Percentiles rank a stretch among this genome's conserved stretches.
Conservation (phyloP, 2,888 invertebrate species). For the Phanerotoma sp. region DNA sequence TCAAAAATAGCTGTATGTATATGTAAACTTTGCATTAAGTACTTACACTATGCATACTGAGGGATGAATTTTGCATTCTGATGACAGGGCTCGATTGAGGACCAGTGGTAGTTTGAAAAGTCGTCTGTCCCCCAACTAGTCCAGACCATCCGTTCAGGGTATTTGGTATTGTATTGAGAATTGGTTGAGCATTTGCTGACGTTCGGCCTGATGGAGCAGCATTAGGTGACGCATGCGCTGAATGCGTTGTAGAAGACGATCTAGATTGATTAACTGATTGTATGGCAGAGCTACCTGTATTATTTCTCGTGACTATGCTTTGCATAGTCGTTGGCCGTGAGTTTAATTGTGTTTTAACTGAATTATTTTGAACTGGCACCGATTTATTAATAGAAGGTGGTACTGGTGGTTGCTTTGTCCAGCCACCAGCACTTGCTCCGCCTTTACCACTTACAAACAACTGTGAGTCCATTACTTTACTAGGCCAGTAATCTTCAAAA, state of each 20-base stretch:
- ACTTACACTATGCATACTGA: slow-evolving; percentile 56
- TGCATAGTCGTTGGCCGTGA: slow-evolving; percentile 37
- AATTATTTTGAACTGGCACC: slow-evolving; percentile 52
- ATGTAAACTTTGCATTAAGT: neutral
- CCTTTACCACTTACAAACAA: slow-evolving; percentile 72
- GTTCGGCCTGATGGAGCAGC: slow-evolving; percentile 34
- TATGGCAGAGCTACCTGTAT: slow-evolving; percentile 41
- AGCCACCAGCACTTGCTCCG: slow-evolving; percentile 65
- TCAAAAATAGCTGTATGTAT: too few species aligned
- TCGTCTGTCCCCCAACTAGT: slow-evolving; percentile 57
- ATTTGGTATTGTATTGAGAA: slow-evolving; percentile 52
- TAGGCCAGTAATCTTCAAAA: slow-evolving; percentile 93
- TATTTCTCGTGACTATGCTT: slow-evolving; percentile 43
- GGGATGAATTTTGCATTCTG: slow-evolving; percentile 48
- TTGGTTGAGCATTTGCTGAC: slow-evolving; percentile 52
- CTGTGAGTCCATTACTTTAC: slow-evolving; percentile 82
- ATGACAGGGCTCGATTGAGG: slow-evolving; percentile 50
- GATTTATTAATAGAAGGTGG: slow-evolving; percentile 62
- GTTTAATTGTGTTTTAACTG: slow-evolving; percentile 48
- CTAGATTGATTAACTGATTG: slow-evolving; percentile 52
- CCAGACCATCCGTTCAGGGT: slow-evolving; percentile 58
- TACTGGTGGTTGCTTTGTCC: slow-evolving; percentile 76
- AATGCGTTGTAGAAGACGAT: slow-evolving; percentile 44
- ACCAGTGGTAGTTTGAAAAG: slow-evolving; percentile 53
- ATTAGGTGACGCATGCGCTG: slow-evolving; percentile 50